Conservation (phyloP, 2,888 invertebrate species). For the Drosophila mimetica region DNA sequence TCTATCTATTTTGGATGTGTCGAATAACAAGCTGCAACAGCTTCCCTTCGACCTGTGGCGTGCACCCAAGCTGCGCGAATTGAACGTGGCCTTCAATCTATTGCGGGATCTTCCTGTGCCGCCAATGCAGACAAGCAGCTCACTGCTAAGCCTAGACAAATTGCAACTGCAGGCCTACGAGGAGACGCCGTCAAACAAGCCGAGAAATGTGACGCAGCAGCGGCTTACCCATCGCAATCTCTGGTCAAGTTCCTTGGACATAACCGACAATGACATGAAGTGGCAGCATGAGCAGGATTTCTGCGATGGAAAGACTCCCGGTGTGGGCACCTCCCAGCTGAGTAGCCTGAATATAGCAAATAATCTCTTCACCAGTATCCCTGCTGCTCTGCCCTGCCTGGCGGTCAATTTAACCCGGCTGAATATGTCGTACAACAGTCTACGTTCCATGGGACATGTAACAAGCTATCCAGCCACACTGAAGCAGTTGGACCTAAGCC, state of each 20-base stretch:
- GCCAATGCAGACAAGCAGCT: constrained; percentile 83
- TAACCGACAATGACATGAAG: constrained; percentile 87
- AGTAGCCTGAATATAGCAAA: constrained; percentile 94
- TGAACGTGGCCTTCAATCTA: constrained; percentile 95
- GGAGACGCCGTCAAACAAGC: constrained; percentile 70
- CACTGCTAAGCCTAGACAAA: constrained; percentile 81
- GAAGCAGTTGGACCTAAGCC: constrained; percentile 96
- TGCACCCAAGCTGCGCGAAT: constrained; percentile 92
- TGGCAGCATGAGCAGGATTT: constrained; percentile 83
- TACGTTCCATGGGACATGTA: constrained; percentile 92
- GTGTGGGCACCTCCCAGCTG: constrained; percentile 86
- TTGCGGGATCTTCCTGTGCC: constrained; percentile 89
- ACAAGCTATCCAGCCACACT: constrained; percentile 95
- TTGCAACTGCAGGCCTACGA: constrained; percentile 79
- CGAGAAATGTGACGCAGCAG: constrained; percentile 73
- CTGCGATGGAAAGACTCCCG: constrained; percentile 85
- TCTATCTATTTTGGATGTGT: constrained; percentile 93
- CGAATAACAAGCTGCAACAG: constrained; percentile 94
- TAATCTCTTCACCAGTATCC: constrained; percentile 95
- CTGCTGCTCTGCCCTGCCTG: constrained; percentile 94
- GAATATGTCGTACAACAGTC: constrained; percentile 96
- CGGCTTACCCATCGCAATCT: constrained; percentile 91
- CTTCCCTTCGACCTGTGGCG: constrained; percentile 94
- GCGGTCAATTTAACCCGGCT: constrained; percentile 94
- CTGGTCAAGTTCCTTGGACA: constrained; percentile 89